Base-by-base conservation (phyloP, 1,140 invertebrate genomes). In the Leptopilina clavipes region DNA sequence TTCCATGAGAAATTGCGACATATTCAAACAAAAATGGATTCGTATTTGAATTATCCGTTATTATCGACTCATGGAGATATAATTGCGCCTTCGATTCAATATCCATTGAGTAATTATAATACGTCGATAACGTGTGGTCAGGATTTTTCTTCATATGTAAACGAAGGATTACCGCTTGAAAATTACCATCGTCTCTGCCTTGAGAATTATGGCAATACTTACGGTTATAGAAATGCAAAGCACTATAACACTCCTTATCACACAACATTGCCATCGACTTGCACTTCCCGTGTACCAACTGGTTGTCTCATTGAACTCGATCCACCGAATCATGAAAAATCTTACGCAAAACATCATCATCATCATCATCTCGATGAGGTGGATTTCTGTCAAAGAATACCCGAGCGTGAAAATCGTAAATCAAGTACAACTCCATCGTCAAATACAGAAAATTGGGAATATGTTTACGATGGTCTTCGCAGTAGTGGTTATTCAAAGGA, bases 391-490 rank as follows among this genome's bases (percentile, higher is more conserved):
- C 75, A 31, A n/a, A 74, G 72, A 25, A 77, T 80, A 25, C 48
- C 52, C 0, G 83, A 87, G 83, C 14, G 79, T 73, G 10, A 85
- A 76, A 65, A 52, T 81, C 0, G 84, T 84, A 84, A 83, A 52
- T 31, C 19, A 25, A 59, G 56, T 10, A 56, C 19, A 31, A 31
- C 25, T 12, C 56, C 56, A 3, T 11, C 65, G 0, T 9, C 70
- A 3, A 82, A 77, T 56, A 56, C 54, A 25, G 94, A 94, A 76
- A 93, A 92, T 70, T 96, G 95, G 95, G 94, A 95, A 84, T 96
- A 95, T 84, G 95, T 96, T 0, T 96, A 94, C 83, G 92, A 93
- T 78, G 95, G 95, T 87, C 88, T 96, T 3, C 94, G 95, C 76
- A 94, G 92, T 79, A 93, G 94, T 79, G 93, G 94, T 1, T 94